Conservation (phyloP, 2,888 invertebrate genomes). For the Sicus ferrugineus region DNA sequence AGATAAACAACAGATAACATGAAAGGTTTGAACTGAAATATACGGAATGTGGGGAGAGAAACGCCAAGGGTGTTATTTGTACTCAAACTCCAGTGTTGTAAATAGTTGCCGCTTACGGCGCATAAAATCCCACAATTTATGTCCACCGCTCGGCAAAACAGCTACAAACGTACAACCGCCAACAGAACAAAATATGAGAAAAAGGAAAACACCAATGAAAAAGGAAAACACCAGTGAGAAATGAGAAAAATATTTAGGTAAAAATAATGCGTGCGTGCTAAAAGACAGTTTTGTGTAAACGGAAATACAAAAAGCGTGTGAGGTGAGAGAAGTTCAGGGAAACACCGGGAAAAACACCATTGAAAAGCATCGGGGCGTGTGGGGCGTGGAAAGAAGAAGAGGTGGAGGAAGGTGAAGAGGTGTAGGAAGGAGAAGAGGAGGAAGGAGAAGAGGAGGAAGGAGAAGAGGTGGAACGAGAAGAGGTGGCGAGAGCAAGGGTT, state of each 20-base stretch:
- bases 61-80: no score
- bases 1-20: no score
- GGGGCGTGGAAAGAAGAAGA: not conserved
- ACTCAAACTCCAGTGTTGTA: not conserved
- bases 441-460: no score
- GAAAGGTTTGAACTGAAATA: no score
- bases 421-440: no score
- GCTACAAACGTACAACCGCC: conserved; percentile 31
- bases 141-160: conserved; percentile 10
- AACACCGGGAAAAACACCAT: conserved; percentile 1
- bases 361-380: not conserved
- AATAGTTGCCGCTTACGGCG: not conserved
- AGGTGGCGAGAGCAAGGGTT: no score
- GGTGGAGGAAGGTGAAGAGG: not conserved
- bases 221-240: conserved; percentile 5
- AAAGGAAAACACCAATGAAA: not conserved
- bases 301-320: conserved; percentile 32
- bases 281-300: conserved; percentile 43
- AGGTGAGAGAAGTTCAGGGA: conserved; percentile 24
- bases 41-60: no score
- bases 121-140: conserved; percentile 16
- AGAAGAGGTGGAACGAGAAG: no score
- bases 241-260: conserved; percentile 35
- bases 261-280: conserved; percentile 46
- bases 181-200: not conserved